phyloP scores from a whole-genome alignment of 2,113 vertebrate genomes.

The Coracopsis vasa region DNA sequence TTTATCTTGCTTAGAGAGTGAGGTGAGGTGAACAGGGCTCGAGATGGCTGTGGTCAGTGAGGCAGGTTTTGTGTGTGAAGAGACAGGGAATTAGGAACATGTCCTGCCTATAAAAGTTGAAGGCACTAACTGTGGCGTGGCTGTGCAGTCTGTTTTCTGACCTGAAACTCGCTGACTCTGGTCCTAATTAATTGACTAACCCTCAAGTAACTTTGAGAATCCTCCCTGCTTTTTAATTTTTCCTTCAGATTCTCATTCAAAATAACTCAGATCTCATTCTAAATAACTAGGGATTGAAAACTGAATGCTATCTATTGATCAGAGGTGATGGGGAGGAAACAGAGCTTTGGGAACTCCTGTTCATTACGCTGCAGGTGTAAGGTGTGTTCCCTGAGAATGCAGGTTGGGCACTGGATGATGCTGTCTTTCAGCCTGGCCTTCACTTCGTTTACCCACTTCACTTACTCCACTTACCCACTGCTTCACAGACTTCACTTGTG shows the following conservation, averaged over 20 bases:
- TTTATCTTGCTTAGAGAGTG: not conserved
- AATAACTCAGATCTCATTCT: not conserved
- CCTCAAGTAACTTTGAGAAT: not conserved
- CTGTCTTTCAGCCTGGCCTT: not conserved
- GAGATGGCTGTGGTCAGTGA: not conserved
- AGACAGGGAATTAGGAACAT: not conserved
- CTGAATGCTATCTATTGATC: rapidly evolving
- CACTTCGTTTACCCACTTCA: not conserved
- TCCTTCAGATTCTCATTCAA: not conserved
- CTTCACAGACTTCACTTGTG: conserved; percentile 60
- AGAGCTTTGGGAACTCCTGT: not conserved
- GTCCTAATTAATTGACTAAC: not conserved
- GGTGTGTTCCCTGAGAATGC: not conserved
- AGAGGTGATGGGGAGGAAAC: not conserved
- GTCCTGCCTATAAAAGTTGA: not conserved
- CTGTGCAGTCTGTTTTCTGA: not conserved
- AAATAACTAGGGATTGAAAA: not conserved
- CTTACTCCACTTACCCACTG: conserved; percentile 73
- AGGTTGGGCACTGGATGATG: not conserved
- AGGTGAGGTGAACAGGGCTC: not conserved
- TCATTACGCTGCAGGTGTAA: rapidly evolving
- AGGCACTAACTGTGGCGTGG: rapidly evolving
- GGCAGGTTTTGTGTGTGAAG: not conserved
- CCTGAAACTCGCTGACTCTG: not conserved
- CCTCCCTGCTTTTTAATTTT: too few species aligned